Conservation (phyloP, 2,888 invertebrate genomes). For the Pherbina coryleti region DNA sequence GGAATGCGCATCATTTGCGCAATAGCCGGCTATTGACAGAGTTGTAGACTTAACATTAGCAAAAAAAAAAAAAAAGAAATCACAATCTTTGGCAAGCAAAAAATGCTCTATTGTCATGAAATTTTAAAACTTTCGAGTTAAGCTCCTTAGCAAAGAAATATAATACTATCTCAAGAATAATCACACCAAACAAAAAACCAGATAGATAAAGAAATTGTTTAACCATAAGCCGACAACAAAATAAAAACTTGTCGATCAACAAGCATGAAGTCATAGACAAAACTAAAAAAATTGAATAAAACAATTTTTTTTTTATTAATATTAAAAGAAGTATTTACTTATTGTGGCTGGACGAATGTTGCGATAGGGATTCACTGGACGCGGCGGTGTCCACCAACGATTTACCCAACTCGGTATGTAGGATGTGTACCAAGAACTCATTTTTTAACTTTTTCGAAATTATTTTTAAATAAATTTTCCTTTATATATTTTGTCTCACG, state of each 20-base stretch:
- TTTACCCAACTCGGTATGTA: conserved; percentile 64
- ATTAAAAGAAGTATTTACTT: conserved; percentile 51
- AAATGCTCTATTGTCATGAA: neutral
- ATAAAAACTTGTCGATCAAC: neutral
- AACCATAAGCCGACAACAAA: neutral
- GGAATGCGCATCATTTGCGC: too few species aligned
- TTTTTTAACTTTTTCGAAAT: conserved; percentile 23
- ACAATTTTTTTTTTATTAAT: neutral
- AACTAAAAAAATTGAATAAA: neutral
- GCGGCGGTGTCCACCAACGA: conserved; percentile 60
- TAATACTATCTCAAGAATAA: neutral
- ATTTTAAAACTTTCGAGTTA: neutral
- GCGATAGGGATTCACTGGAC: conserved; percentile 60
- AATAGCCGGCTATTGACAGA: too few species aligned
- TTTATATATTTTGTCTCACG: neutral
- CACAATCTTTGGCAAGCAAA: neutral
- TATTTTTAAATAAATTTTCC: neutral
- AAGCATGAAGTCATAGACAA: neutral
- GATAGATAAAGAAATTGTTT: neutral
- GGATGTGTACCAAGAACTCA: conserved; percentile 61
- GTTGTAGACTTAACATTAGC: too few species aligned
- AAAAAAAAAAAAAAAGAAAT: neutral
- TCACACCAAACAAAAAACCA: neutral
- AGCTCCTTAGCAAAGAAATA: neutral
- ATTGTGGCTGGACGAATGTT: conserved; percentile 57